phyloP scores from a whole-genome alignment of 2,888 invertebrate genomes.

The Ametastegia equiseti region DNA sequence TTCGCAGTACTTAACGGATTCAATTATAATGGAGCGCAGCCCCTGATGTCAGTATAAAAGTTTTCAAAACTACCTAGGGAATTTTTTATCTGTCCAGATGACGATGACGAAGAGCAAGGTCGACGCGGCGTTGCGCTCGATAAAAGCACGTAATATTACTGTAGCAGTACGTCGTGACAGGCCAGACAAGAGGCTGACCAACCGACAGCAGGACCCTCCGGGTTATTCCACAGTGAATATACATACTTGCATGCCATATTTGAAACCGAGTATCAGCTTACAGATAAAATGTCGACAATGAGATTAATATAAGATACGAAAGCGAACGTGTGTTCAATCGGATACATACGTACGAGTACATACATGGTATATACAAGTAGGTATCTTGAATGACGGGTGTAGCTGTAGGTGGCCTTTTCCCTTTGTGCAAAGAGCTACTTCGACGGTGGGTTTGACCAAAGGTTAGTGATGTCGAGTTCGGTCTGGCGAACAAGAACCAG shows the following conservation, averaged over 20 bases:
- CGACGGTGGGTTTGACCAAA: conserved; percentile 16
- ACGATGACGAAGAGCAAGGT: conserved; percentile 26
- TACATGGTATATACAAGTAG: background rate
- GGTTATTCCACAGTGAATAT: background rate
- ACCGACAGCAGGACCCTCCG: conserved; percentile 6
- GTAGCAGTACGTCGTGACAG: conserved; percentile 34
- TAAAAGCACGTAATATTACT: conserved; percentile 26
- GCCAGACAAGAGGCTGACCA: conserved; percentile 19
- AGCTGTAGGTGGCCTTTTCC: background rate
- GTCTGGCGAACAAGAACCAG: conserved; percentile 23
- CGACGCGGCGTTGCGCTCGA: conserved; percentile 23
- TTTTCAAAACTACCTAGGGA: background rate
- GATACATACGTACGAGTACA: background rate
- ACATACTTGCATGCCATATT: background rate
- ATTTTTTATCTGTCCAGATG: conserved; percentile 23
- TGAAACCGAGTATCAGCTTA: conserved; percentile 3
- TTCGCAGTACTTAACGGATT: conserved; percentile 10
- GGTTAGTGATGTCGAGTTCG: conserved; percentile 21
- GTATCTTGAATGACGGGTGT: background rate
- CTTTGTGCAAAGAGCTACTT: background rate
- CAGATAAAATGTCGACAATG: background rate
- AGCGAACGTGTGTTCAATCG: conserved; percentile 16
- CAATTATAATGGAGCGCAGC: conserved; percentile 29
- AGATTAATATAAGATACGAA: conserved; percentile 20
- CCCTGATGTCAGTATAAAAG: background rate